Evolutionary conservation across 2,888 invertebrate species (phyloP).

Genomic region (Ophion costatus): DNA sequence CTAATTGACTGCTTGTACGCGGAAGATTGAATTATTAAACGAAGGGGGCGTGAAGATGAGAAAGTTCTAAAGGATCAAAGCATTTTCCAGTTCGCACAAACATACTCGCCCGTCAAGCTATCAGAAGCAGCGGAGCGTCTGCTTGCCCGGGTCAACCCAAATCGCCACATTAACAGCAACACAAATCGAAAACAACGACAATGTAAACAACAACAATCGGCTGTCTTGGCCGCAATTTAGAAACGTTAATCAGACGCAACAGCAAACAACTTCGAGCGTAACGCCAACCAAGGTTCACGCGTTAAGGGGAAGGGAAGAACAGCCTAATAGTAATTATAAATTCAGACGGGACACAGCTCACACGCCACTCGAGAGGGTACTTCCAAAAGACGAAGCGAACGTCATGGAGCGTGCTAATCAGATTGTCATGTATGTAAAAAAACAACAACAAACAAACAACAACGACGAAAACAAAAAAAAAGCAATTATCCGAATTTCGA

Average conservation of each 20-base stretch:
- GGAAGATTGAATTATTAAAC: background rate
- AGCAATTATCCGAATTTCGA: conserved; percentile 15
- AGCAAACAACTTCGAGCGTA: conserved; percentile 75
- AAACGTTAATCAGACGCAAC: conserved; percentile 82
- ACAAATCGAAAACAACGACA: conserved; percentile 84
- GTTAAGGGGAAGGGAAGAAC: conserved; percentile 80
- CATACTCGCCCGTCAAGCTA: conserved; percentile 81
- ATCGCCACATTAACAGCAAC: conserved; percentile 80
- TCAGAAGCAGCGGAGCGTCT: conserved; percentile 83
- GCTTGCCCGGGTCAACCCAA: conserved; percentile 78
- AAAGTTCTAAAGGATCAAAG: conserved; percentile 77
- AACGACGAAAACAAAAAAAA: conserved; percentile 3
- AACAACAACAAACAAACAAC: conserved; percentile 23
- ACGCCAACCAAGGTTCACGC: conserved; percentile 77
- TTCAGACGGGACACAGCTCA: conserved; percentile 80
- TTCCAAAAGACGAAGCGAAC: conserved; percentile 90
- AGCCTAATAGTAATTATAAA: conserved; percentile 82
- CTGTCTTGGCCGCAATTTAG: conserved; percentile 86
- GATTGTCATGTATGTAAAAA: conserved; percentile 92
- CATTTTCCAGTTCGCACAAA: conserved; percentile 83
- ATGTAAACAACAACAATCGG: conserved; percentile 85
- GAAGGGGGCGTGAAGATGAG: background rate
- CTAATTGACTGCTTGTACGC: background rate
- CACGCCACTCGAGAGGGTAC: conserved; percentile 85
- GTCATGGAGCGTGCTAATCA: conserved; percentile 94